Percentiles rank a stretch among this genome's conserved stretches.
phyloP scores from a whole-genome alignment of 2,797 vertebrate species.

The Crenichthys baileyi region DNA sequence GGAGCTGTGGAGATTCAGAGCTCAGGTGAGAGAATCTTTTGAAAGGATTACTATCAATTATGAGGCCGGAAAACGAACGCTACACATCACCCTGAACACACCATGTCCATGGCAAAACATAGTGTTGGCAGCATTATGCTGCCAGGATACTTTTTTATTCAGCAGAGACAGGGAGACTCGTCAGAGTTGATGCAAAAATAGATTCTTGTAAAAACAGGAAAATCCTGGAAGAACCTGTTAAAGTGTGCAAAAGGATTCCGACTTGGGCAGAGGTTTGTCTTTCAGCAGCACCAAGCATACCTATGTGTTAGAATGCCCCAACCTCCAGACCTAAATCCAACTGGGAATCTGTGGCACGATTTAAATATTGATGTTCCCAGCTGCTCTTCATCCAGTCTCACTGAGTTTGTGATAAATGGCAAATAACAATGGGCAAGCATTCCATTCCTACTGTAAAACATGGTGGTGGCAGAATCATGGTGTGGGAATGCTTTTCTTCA shows the following conservation, averaged over 20 bases:
- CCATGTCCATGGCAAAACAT: neutral
- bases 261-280: neutral
- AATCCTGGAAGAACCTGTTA: neutral
- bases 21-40: neutral
- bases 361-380: neutral
- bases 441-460: neutral
- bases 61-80: neutral
- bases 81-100: neutral
- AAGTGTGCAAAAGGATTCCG: neutral
- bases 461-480: neutral
- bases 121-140: neutral
- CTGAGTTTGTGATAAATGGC: neutral
- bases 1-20: neutral
- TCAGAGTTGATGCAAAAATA: neutral
- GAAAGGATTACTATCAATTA: neutral
- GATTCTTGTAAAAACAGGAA: neutral
- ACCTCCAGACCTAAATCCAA: neutral
- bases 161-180: neutral
- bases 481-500: neutral
- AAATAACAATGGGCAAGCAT: neutral
- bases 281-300: neutral
- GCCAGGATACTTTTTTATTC: neutral
- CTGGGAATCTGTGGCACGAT: neutral
- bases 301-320: neutral
- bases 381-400: neutral